These are phyloP conservation scores for Setophaga kirtlandii DNA, from an alignment of 2,113 vertebrate species.

Conservation along the genomic window DNA sequence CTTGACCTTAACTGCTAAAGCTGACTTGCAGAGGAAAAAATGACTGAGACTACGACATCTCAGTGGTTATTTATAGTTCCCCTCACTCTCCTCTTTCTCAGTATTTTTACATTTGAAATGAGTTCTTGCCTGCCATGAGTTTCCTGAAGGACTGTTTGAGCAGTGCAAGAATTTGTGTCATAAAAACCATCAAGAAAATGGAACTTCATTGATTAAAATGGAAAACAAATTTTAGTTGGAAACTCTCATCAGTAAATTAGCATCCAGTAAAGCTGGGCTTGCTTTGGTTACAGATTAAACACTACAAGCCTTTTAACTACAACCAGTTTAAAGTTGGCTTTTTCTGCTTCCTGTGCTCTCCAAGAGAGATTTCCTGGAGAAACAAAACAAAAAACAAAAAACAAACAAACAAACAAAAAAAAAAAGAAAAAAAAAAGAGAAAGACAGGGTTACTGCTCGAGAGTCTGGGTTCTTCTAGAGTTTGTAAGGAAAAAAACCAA, in stretches of 20 bases:
- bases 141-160: slow-evolving; percentile 23
- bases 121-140: background rate
- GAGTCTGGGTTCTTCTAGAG: background rate
- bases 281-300: background rate
- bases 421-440: background rate
- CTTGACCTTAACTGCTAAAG: slow-evolving; percentile 63
- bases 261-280: background rate
- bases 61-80: slow-evolving; percentile 42
- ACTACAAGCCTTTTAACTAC: background rate
- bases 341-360: background rate
- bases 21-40: slow-evolving; percentile 54
- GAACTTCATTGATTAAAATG: background rate
- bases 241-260: background rate
- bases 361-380: background rate
- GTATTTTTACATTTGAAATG: slow-evolving; percentile 41
- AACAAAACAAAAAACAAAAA: background rate
- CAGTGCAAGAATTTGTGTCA: background rate
- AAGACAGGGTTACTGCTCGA: background rate
- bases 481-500: background rate
- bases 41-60: slow-evolving; percentile 55
- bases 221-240: background rate
- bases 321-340: background rate
- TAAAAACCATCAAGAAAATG: background rate
- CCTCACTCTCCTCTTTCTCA: slow-evolving; percentile 13
- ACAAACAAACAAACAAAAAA: background rate